A percentile compares a stretch with the other conserved stretches of the same genome.
Evolutionary conservation across 1,140 invertebrate genomes (phyloP).

Genomic region (Anastatus disparis): DNA sequence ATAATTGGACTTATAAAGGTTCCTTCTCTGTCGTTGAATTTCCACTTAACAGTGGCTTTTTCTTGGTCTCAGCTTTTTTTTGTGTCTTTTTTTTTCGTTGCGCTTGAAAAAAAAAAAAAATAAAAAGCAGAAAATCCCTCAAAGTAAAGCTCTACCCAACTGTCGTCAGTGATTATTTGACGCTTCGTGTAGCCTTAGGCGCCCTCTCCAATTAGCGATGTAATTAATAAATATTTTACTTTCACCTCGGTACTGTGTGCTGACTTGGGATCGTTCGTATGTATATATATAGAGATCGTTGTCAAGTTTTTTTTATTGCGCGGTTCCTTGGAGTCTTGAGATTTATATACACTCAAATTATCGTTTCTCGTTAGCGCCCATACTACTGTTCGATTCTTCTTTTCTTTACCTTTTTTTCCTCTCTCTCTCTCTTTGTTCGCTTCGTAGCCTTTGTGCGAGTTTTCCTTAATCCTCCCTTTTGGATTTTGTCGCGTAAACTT

Average conservation of each 20-base stretch:
- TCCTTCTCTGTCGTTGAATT: not conserved
- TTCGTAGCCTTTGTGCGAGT: slow-evolving; percentile 15
- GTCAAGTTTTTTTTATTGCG: slow-evolving; percentile 7
- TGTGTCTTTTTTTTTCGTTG: not conserved
- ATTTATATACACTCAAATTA: slow-evolving; percentile 6
- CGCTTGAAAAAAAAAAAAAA: too few relatives aligned
- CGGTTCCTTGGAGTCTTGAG: not conserved
- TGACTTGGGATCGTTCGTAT: not conserved
- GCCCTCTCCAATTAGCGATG: slow-evolving; percentile 49
- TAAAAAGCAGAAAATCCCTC: slow-evolving; percentile 32
- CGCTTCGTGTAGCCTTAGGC: not conserved
- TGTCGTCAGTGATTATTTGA: not conserved
- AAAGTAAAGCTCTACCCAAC: slow-evolving; percentile 32
- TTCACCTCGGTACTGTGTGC: not conserved
- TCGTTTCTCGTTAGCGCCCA: slow-evolving; percentile 24
- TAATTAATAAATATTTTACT: slow-evolving; percentile 54
- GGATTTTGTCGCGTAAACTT: too few relatives aligned
- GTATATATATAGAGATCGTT: slow-evolving; percentile 1
- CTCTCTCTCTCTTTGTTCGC: not conserved
- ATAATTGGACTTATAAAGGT: slow-evolving; percentile 28
- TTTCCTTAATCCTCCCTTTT: too few relatives aligned
- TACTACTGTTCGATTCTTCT: slow-evolving; percentile 1
- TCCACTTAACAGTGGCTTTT: not conserved
- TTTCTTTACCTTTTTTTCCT: slow-evolving; percentile 17
- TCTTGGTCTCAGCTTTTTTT: not conserved